Base-by-base conservation (phyloP, 64 coral and sea anemone genomes). In the Trachythela sp. region DNA sequence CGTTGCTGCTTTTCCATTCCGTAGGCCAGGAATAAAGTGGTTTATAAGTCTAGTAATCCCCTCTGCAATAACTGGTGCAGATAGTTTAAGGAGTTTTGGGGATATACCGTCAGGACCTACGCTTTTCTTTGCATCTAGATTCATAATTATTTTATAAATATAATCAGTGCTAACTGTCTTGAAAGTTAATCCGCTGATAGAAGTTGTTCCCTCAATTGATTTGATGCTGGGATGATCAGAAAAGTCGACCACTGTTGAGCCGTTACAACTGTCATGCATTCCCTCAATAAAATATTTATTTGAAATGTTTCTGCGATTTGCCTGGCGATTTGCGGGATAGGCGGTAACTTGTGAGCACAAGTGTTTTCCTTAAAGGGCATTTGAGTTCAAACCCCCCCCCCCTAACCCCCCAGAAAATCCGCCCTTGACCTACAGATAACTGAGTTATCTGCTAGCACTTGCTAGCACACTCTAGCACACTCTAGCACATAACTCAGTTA, bases 1-100 rank as follows among this genome's bases (percentile, higher is more conserved):
- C 31, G 76, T 89, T 89, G 77, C 87, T 87, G 5, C 75, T 84
- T 35, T 92, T 92, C 86, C 91, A 92, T 88, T 88, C 52, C n/a
- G 38, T 45, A 58, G 56, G 91, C 76, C 91, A 86, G 17, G 1
- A 22, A 91, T 86, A 15, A 91, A 77, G n/a, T 52, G 39, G 38
- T 87, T 91, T 14, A 86, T 86, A 9, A 86, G 20, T 41, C 41
- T 15, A 42, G 90, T 86, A 34, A 91, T 48, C 70, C 88, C 91
- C 32, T 84, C 72, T 29, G 91, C 67, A 2, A 87, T 38, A 30
- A 58, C 84, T 0, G 89, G 59, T 26, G 83, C 84, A n/a, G n/a
- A n/a, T n/a, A n/a, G 85, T 51, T 84, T 92, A 40, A 92, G 77
- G 40, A 92, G 30, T 48, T 48, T 54, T 45, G 70, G 90, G 15